Conservation (phyloP, 2,888 invertebrate genomes). For the Spodoptera exigua region DNA sequence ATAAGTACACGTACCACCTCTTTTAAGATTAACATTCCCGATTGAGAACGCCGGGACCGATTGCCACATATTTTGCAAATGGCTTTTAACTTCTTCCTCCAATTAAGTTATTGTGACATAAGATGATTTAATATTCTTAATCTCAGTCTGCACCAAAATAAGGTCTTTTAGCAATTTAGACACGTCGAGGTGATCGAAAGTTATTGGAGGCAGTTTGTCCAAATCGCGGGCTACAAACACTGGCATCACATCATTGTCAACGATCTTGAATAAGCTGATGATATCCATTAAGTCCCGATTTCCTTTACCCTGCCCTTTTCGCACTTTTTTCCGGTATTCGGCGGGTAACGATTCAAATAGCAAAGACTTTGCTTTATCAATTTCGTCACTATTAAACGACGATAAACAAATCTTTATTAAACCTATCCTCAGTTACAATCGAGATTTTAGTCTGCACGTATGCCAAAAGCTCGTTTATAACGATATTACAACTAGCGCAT, state of each 20-base stretch:
- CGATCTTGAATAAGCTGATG: not conserved
- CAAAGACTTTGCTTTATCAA: not conserved
- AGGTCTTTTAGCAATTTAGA: not conserved
- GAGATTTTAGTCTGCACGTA: not conserved
- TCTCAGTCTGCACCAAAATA: not conserved
- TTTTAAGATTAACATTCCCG: not conserved
- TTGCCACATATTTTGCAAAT: not conserved
- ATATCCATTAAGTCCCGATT: not conserved
- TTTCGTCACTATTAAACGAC: not conserved
- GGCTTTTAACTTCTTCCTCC: not conserved
- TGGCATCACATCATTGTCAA: not conserved
- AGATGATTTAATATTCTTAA: not conserved
- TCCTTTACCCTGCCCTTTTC: not conserved
- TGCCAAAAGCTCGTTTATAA: not conserved
- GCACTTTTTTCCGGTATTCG: not conserved
- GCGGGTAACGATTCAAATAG: not conserved
- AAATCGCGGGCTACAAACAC: not conserved
- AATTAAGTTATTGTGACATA: not conserved
- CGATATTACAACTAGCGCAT: not conserved
- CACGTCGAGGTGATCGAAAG: not conserved
- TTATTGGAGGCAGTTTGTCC: not conserved
- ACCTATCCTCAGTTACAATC: not conserved
- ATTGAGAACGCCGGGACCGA: not conserved
- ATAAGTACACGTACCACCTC: too few relatives aligned
- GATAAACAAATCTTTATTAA: not conserved